Base-by-base conservation (phyloP, 2,888 invertebrate species). In the Podabrus alpinus region DNA sequence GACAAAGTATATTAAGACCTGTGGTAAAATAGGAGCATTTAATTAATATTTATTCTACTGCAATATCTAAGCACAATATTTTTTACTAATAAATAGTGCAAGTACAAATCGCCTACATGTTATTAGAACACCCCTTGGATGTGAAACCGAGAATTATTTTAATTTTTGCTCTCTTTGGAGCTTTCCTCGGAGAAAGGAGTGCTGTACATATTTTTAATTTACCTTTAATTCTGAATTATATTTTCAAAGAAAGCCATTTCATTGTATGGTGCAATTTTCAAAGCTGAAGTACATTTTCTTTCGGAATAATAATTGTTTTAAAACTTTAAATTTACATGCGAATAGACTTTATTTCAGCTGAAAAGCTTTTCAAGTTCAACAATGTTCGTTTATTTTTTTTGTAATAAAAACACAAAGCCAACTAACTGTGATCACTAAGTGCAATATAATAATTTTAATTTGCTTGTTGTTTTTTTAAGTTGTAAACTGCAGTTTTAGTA, bases 381-480 rank as follows among this genome's bases (percentile, higher is more conserved):
- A 29, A 29, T 29, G 29, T 29, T 29, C 13, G 5, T 29, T 29
- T 29, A 29, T 29, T 29, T 29, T 25, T 29, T 29, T 11, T 29
- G 29, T n/a, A 5, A 4, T 13, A 13, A 29, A 29, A 29, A 29
- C 29, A 29, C 62, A 17, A 80, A 83, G 81, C 80, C 83, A 80
- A 77, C 82, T 79, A 79, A 79, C 82, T 81, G 81, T 83, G 79
- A 82, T 77, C 80, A 80, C 80, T 81, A 78, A 79, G 76, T 80
- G 79, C 79, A 77, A 81, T 81, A 83, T 81, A 82, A 82, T 82
- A 83, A 82, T 83, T 83, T 83, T 83, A 82, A 82, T 82, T 82
- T 80, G 81, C 80, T 77, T 77, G 81, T 80, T 78, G 80, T 80
- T 82, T 83, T 82, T 82, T 80, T 78, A 81, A 80, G 79, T 81